Conservation (phyloP, 2,797 vertebrate species). For the Valencia hispanica region DNA sequence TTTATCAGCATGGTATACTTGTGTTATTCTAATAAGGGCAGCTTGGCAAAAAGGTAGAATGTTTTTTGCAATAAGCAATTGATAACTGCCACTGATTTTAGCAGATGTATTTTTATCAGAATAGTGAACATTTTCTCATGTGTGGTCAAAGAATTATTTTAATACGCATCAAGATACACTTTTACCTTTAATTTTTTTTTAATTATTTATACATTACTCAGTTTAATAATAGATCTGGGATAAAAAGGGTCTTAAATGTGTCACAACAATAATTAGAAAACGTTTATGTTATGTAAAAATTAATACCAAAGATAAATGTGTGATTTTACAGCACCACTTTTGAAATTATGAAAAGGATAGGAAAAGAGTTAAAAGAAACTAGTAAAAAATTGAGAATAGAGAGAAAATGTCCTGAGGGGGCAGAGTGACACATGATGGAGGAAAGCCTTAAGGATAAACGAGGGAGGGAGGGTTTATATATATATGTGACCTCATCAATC, state of each 20-base stretch:
- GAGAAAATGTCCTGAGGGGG: constrained; percentile 43
- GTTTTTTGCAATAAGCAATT: background rate
- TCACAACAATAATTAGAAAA: constrained; percentile 32
- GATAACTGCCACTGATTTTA: background rate
- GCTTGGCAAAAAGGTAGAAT: background rate
- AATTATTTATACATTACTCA: background rate
- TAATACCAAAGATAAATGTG: constrained; percentile 20
- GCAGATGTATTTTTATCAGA: background rate
- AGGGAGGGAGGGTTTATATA: constrained; percentile 41
- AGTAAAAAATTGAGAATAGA: constrained; percentile 31
- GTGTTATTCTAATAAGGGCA: background rate
- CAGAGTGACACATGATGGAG: constrained; percentile 43
- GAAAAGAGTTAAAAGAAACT: constrained; percentile 23
- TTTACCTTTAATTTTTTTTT: background rate
- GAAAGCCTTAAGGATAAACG: constrained; percentile 34
- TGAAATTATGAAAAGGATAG: constrained; percentile 38
- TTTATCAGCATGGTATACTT: background rate
- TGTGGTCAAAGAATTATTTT: background rate
- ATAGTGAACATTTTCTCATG: background rate
- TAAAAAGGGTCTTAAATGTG: constrained; percentile 2
- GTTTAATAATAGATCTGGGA: background rate
- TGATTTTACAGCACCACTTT: constrained; percentile 23
- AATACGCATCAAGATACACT: background rate
- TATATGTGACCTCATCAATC: constrained; percentile 53
- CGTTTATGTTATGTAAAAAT: background rate